Conservation (phyloP, 2,113 vertebrate species). For the Todiramphus chloris region DNA sequence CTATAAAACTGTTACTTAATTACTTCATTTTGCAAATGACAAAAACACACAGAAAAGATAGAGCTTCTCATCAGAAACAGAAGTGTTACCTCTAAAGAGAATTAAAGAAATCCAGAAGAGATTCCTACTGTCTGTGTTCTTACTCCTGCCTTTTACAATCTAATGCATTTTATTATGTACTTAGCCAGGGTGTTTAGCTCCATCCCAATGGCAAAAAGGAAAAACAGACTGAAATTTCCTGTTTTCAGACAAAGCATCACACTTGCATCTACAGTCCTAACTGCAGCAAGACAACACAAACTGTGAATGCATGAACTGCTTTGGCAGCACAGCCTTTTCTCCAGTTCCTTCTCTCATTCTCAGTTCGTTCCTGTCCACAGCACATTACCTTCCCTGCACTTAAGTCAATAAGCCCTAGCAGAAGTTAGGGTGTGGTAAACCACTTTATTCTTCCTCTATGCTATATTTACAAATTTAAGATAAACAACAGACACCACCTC, state of each 20-base stretch:
- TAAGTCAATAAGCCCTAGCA: background rate
- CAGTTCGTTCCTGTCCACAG: background rate
- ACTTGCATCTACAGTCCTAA: background rate
- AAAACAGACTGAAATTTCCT: background rate
- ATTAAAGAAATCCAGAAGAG: background rate
- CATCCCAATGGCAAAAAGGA: background rate
- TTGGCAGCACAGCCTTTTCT: background rate
- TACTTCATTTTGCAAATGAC: background rate
- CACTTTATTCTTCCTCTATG: background rate
- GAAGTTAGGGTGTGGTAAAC: background rate
- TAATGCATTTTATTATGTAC: background rate
- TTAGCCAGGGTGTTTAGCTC: background rate
- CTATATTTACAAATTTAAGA: background rate
- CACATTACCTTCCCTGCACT: background rate
- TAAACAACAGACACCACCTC: background rate
- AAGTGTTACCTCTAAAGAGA: background rate
- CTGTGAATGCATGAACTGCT: background rate
- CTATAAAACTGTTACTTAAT: background rate
- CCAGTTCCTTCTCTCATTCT: background rate
- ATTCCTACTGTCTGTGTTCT: background rate
- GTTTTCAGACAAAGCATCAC: background rate
- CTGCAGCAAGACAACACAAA: background rate
- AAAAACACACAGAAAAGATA: background rate
- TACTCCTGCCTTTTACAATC: background rate
- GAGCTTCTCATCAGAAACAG: background rate